phyloP scores from a whole-genome alignment of 2,888 invertebrate genomes.

The Brachyptera putata region DNA sequence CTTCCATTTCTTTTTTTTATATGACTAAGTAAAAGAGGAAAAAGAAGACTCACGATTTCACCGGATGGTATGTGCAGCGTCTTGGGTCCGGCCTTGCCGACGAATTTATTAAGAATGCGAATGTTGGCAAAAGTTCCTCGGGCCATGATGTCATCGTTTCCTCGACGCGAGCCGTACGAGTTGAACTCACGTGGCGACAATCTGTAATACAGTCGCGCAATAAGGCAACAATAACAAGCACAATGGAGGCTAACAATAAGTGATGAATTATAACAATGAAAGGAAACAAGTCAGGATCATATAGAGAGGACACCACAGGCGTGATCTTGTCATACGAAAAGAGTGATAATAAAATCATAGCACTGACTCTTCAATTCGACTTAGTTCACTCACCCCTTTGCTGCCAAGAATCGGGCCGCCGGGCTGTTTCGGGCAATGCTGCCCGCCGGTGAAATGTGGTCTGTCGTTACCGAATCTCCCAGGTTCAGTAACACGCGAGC shows the following conservation, averaged over 20 bases:
- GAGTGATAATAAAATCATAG: no score
- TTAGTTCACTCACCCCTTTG: conserved; percentile 42
- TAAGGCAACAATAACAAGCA: no score
- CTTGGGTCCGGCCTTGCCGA: conserved; percentile 72
- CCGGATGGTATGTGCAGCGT: conserved; percentile 84
- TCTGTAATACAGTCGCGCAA: conserved; percentile 53
- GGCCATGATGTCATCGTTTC: conserved; percentile 96
- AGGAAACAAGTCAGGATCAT: no score
- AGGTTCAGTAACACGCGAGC: conserved; percentile 82
- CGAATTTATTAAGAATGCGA: conserved; percentile 86
- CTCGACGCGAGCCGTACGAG: conserved; percentile 95
- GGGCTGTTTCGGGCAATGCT: conserved; percentile 94
- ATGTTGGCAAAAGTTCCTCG: conserved; percentile 99
- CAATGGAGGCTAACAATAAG: no score
- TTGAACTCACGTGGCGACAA: conserved; percentile 93
- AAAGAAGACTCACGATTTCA: conserved; percentile 58
- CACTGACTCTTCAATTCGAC: neutral
- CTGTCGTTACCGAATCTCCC: conserved; percentile 96
- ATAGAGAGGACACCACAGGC: no score
- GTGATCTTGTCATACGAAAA: no score
- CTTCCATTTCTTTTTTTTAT: no score
- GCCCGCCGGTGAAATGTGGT: conserved; percentile 98
- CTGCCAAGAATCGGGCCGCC: conserved; percentile 76
- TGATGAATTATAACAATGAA: no score
- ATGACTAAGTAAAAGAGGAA: no score